Base-by-base conservation (phyloP, 2,797 vertebrate species). In the Tenualosa thibaudeaui region DNA sequence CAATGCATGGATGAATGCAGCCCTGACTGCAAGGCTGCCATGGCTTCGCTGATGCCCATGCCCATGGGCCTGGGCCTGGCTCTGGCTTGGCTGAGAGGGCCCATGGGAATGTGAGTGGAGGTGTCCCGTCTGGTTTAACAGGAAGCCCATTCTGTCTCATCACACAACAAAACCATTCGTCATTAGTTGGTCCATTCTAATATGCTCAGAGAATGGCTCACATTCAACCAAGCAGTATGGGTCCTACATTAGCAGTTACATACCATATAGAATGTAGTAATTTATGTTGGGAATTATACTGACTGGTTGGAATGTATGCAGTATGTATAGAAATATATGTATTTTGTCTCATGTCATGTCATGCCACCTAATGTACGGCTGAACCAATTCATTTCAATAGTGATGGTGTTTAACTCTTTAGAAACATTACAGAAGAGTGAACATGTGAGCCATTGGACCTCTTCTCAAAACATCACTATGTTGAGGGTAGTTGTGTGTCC, bases 1-100 rank as follows among this genome's bases (percentile, higher is more conserved):
- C 84, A 99, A 89, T 49, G 98, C 98, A 0, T 99, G 98, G 17
- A 99, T 97, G 90, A 99, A 99, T 0, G 98, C 98, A 0, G 98
- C 98, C 90, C 98, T 94, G 50, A 99, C 96, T 0, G 97, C 98
- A 88, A 99, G 94, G 92, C 97, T 99, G 86, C 96, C 95, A 0
- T 96, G 95, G 2, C 90, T 26, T 2, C 90, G 92, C 85, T 95
- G 92, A 22, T 82, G 40, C 84, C 88, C 89, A 85, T 88, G 91
- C 26, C 88, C 87, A 54, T 92, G 92, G 26, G 93, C 81, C 19
- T 97, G 97, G 15, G 96, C 95, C 92, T 97, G 96, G 17, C 95
- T 91, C 13, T 97, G 89, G 13, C 89, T 51, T 43, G 85, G 88
- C 19, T 85, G 83, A 6, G 60, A 46, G 83, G 71, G 78, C 13